phyloP scores from a whole-genome alignment of 2,797 vertebrate species.

The Crax fasciolata region DNA sequence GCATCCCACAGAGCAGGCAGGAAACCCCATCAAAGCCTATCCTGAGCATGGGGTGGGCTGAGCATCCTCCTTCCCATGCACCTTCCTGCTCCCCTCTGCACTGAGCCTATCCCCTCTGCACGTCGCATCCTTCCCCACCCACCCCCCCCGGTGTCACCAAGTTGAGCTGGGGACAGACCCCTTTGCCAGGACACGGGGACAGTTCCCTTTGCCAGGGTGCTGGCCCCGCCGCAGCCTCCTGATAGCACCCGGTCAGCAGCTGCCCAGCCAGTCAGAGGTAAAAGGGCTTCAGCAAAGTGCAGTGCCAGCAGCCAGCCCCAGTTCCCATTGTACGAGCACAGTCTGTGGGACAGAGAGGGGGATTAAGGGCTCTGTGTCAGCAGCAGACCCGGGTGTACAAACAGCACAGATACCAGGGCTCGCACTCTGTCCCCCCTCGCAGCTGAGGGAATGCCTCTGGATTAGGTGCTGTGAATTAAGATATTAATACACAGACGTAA shows the following conservation, averaged over 20 bases:
- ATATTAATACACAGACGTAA: background rate
- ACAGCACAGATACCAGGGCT: constrained; percentile 41
- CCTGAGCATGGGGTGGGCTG: background rate
- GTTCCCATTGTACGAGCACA: constrained; percentile 63
- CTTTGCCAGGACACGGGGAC: background rate
- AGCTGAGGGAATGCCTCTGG: background rate
- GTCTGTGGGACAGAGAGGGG: constrained; percentile 66
- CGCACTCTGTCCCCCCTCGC: constrained; percentile 10
- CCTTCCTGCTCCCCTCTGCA: too few species aligned
- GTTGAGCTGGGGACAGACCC: background rate
- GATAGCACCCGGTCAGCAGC: constrained; percentile 88
- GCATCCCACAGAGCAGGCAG: background rate
- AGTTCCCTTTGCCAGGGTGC: background rate
- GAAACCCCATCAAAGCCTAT: background rate
- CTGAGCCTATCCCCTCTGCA: too few species aligned
- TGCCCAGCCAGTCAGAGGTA: constrained; percentile 90
- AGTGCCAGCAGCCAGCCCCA: constrained; percentile 76
- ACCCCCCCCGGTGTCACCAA: background rate
- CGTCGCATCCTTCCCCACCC: background rate
- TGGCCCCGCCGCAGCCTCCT: background rate
- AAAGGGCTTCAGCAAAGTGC: constrained; percentile 83
- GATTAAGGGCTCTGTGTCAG: constrained; percentile 82
- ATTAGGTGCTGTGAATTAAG: background rate
- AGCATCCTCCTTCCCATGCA: too few species aligned
- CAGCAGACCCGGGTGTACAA: constrained; percentile 72